Percentiles rank a stretch among this genome's conserved stretches.
These are phyloP conservation scores for Zaprionus bogoriensis DNA, from an alignment of 2,888 invertebrate genomes.

Conservation along the genomic window DNA sequence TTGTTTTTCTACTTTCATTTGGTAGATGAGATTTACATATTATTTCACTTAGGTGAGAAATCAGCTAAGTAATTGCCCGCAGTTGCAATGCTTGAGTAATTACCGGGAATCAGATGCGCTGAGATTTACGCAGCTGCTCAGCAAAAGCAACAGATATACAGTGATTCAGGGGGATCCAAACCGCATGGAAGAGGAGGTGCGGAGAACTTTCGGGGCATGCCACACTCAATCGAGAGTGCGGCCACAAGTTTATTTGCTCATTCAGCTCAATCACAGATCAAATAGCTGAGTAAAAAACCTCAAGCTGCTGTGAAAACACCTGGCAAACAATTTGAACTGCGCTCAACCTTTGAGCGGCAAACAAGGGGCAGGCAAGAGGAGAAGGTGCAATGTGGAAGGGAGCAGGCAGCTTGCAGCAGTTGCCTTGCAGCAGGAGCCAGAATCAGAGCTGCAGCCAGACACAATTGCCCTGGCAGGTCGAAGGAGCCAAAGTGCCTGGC, in stretches of 20 bases:
- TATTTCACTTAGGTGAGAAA: no score
- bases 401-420: background rate
- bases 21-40: no score
- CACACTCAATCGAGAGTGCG: constrained; percentile 41
- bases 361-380: constrained; percentile 7
- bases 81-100: background rate
- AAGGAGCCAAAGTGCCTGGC: constrained; percentile 35
- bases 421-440: constrained; percentile 19
- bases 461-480: constrained; percentile 40
- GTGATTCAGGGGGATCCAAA: constrained; percentile 15
- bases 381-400: background rate
- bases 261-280: constrained; percentile 74
- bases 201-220: constrained; percentile 7
- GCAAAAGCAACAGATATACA: constrained; percentile 44
- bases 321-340: constrained; percentile 73
- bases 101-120: background rate
- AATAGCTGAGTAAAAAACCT: constrained; percentile 52
- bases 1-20: no score
- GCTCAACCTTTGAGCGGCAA: constrained; percentile 65
- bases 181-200: constrained; percentile 3
- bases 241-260: constrained; percentile 70
- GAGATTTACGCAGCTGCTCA: background rate
- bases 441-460: constrained; percentile 34
- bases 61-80: background rate
- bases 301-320: constrained; percentile 53